phyloP scores from a whole-genome alignment of 2,888 invertebrate genomes.

The Parnassius orleans region DNA sequence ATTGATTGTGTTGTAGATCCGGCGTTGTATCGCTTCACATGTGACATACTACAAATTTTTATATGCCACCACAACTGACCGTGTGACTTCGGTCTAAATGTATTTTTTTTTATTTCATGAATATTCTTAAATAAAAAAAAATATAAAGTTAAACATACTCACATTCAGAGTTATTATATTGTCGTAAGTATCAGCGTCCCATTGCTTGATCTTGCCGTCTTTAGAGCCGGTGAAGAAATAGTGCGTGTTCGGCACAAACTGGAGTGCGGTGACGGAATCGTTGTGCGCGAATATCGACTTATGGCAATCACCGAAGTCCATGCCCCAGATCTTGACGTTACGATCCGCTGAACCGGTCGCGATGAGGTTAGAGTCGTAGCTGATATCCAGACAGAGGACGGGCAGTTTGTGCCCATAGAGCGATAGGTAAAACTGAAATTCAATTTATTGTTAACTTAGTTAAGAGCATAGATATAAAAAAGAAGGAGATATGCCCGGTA shows the following conservation, averaged over 20 bases:
- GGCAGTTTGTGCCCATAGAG: conserved; percentile 98
- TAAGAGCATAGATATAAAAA: too few relatives aligned
- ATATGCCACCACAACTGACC: too few relatives aligned
- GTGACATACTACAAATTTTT: too few relatives aligned
- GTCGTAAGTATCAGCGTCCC: conserved; percentile 96
- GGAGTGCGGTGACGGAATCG: conserved; percentile 93
- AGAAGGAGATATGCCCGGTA: too few relatives aligned
- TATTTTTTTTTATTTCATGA: too few relatives aligned
- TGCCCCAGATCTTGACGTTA: conserved; percentile 98
- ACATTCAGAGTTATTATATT: conserved; percentile 94
- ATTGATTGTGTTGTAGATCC: too few relatives aligned
- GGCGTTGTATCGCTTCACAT: too few relatives aligned
- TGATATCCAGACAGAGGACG: conserved; percentile 95
- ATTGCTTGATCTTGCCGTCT: conserved; percentile 96
- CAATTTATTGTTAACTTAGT: conserved; percentile 11
- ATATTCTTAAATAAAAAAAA: too few relatives aligned
- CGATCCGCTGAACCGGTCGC: conserved; percentile 97
- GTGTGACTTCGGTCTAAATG: too few relatives aligned
- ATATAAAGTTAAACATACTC: conserved; percentile 40
- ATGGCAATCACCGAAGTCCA: conserved; percentile 99
- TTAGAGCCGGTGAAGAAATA: conserved; percentile 96
- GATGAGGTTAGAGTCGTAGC: conserved; percentile 91
- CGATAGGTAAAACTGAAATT: conserved; percentile 91
- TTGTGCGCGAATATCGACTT: conserved; percentile 97
- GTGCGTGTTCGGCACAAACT: conserved; percentile 95